Evolutionary conservation across 2,888 invertebrate genomes (phyloP), one percentile per base, ranked within the genome.

Genomic region (Epirrita christyi): DNA sequence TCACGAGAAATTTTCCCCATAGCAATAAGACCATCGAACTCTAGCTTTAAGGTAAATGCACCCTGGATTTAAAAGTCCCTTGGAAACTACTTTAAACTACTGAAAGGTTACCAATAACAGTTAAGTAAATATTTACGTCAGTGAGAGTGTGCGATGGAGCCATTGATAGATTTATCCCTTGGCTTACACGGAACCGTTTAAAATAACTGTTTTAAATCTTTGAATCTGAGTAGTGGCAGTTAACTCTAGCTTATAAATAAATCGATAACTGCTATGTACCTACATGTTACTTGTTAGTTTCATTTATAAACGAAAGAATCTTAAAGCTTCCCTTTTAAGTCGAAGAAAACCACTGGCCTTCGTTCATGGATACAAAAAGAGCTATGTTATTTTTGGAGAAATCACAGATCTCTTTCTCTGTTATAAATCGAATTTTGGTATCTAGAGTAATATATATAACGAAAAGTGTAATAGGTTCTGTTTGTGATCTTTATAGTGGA

Each of bases 111-210:
- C 32, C 32, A 32, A 32, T 21, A 7, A 32, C 8, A 8, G 9
- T 9, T 38, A 14, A 40, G 40, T 44, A 56, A 56, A 56, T 46
- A 46, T 56, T 56, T 56, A 56, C 38, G 14, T 6, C 50, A 41
- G 40, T 38, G 37, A 37, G 41, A 36, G 41, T 28, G 21, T 6
- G 15, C 21, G 32, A 34, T 10, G 9, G 21, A 37, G 15, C 21
- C 27, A 43, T 28, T 40, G 56, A 42, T 36, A 36, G 45, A 56
- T 56, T 56, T 56, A 56, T 46, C 36, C 34, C 45, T 48, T 40
- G 40, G 50, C 42, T 56, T 50, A 55, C 50, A 27, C 14, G 21
- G 13, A 15, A 9, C 41, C 2, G 9, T 32, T 44, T 2, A 13
- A 44, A 44, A 9, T 14, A 43, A 42, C 10, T 8, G 43, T 44